Evolutionary conservation across 2,888 invertebrate species (phyloP), one percentile per base, ranked within the genome.

Genomic region (Microctonus aethiopoides): DNA sequence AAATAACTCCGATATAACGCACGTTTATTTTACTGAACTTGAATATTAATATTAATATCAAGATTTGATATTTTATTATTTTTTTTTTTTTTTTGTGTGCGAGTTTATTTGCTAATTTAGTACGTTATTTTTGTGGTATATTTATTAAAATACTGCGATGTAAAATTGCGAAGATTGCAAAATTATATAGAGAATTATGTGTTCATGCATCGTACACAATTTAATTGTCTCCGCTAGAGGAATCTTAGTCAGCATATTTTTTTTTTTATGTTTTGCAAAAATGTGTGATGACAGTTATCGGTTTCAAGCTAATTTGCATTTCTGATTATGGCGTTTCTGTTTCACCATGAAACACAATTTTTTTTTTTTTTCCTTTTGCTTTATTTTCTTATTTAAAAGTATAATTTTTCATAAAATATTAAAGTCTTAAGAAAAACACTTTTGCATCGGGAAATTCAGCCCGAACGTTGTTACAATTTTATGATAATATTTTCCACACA

Each of bases 341-440:
- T 52, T 36, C 34, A 2, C 29, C 1, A 26, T n/a, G n/a, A n/a
- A n/a, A n/a, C n/a, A n/a, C n/a, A n/a, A n/a, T n/a, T n/a, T n/a
- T n/a, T n/a, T 32, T 22, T 67, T 26, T 24, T 41, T 57, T 52
- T 10, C 63, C 62, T 68, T 39, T n/a, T 29, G 7, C 13, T 26
- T 26, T n/a, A 71, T n/a, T 1, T 46, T 75, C 79, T 74, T 72
- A 81, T 81, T 73, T 81, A 70, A 81, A 81, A 81, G 79, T 81
- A 79, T 79, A 81, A 81, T 81, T 73, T 69, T 70, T 65, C 68
- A 70, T 75, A 73, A 79, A 78, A 80, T 81, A 81, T 80, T 79
- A 80, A 80, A 79, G 79, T 78, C 78, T 72, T 76, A 62, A 75
- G 75, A 70, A 60, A 24, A 75, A 77, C 74, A 77, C 76, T 77